A percentile compares a stretch with the other conserved stretches of the same genome.
Evolutionary conservation across 2,888 invertebrate genomes (phyloP).

Genomic region (Bedellia somnulentella): DNA sequence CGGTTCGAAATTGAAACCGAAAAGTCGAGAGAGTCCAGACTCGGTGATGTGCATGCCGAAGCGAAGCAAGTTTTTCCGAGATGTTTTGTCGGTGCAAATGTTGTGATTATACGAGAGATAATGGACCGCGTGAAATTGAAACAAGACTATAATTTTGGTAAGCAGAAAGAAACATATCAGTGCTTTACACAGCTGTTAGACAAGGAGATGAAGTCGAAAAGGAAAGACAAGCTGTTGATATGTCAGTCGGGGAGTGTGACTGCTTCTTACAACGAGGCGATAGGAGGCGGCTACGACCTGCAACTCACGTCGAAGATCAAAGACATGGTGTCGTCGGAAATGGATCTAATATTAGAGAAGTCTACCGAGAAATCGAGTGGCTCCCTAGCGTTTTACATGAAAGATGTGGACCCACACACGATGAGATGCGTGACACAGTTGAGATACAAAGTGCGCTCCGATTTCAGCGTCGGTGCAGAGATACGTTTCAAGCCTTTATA

Average conservation of each 20-base stretch:
- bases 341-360: conserved; percentile 36
- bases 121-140: conserved; percentile 38
- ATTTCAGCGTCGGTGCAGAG: conserved; percentile 34
- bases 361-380: conserved; percentile 26
- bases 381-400: conserved; percentile 28
- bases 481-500: conserved; percentile 28
- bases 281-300: conserved; percentile 31
- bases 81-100: conserved; percentile 42
- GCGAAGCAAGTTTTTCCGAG: conserved; percentile 44
- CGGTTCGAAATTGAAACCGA: conserved; percentile 22
- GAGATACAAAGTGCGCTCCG: conserved; percentile 34
- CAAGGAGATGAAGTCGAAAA: conserved; percentile 31
- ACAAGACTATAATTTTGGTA: conserved; percentile 44
- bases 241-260: conserved; percentile 41
- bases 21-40: conserved; percentile 18
- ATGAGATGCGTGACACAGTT: conserved; percentile 35
- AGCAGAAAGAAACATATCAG: conserved; percentile 31
- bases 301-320: conserved; percentile 37
- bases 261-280: conserved; percentile 31
- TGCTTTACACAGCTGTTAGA: conserved; percentile 33
- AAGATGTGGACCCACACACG: conserved; percentile 38
- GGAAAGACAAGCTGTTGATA: conserved; percentile 30
- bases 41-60: conserved; percentile 38
- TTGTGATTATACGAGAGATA: conserved; percentile 32
- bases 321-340: conserved; percentile 43